A percentile compares a stretch with the other conserved stretches of the same genome.
phyloP scores from a whole-genome alignment of 2,113 vertebrate species.

The Etia nguti region DNA sequence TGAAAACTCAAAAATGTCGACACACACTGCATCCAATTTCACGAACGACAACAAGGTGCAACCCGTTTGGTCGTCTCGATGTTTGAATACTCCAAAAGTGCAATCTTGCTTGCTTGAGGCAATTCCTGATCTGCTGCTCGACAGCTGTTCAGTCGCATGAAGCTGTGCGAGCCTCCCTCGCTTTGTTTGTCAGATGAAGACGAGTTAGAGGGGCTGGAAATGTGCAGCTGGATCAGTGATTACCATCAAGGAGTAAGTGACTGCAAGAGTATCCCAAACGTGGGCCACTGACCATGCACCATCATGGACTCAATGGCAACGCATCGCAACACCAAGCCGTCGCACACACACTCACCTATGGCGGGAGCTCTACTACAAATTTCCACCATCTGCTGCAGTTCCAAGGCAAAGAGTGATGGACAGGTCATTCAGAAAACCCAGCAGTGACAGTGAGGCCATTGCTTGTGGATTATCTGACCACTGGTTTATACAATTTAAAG shows the following conservation, averaged over 20 bases:
- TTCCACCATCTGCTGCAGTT: conserved; percentile 81
- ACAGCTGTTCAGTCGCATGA: background rate
- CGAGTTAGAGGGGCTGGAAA: background rate
- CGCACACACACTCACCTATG: conserved; percentile 72
- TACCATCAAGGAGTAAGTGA: conserved; percentile 55
- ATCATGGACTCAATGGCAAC: conserved; percentile 50
- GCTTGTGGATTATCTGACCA: background rate
- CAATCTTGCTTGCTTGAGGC: conserved; percentile 54
- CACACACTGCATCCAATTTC: conserved; percentile 43
- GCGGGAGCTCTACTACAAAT: conserved; percentile 73
- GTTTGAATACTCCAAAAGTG: conserved; percentile 52
- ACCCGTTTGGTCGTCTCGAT: conserved; percentile 20
- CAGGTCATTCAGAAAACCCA: conserved; percentile 63
- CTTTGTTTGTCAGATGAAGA: background rate
- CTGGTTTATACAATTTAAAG: background rate
- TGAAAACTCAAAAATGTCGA: conserved; percentile 55
- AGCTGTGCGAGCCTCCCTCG: background rate
- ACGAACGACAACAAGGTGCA: conserved; percentile 57
- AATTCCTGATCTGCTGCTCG: conserved; percentile 48
- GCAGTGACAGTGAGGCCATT: conserved; percentile 12
- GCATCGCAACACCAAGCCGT: conserved; percentile 55
- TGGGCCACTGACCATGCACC: conserved; percentile 60
- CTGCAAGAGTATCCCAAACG: conserved; percentile 56
- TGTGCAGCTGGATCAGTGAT: conserved; percentile 44
- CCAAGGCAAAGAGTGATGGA: conserved; percentile 73